phyloP scores from a whole-genome alignment of 2,797 vertebrate species.

The Neosilurus hyrtlii region DNA sequence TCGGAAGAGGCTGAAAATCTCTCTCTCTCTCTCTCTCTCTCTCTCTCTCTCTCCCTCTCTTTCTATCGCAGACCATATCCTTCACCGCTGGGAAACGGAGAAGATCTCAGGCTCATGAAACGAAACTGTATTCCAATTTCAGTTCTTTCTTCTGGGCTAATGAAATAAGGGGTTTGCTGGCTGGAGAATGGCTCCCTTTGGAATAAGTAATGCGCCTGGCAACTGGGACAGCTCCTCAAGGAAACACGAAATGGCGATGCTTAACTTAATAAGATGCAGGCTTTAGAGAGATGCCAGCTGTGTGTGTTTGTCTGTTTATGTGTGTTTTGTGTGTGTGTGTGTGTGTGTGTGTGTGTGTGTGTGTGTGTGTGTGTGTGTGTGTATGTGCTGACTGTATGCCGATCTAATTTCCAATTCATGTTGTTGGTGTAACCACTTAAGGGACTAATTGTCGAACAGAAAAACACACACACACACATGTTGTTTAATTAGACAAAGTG shows the following conservation, averaged over 20 bases:
- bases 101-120: conserved; percentile 48
- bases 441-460: conserved; percentile 64
- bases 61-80: conserved; percentile 8
- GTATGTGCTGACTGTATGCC: conserved; percentile 43
- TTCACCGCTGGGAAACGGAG: conserved; percentile 28
- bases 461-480: conserved; percentile 33
- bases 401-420: conserved; percentile 60
- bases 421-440: conserved; percentile 62
- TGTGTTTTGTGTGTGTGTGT: conserved; percentile 8
- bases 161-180: conserved; percentile 55
- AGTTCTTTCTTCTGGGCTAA: conserved; percentile 55
- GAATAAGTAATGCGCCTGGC: conserved; percentile 53
- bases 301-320: background rate
- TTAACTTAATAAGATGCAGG: conserved; percentile 57
- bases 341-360: conserved; percentile 42
- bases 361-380: conserved; percentile 11
- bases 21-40: conserved; percentile 3
- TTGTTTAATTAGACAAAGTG: conserved; percentile 62
- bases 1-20: conserved; percentile 30
- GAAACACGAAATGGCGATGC: conserved; percentile 51
- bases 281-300: conserved; percentile 57
- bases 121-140: conserved; percentile 53
- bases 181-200: conserved; percentile 48
- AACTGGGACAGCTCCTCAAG: conserved; percentile 56
- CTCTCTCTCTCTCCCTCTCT: too few species aligned